phyloP scores from a whole-genome alignment of 2,797 vertebrate species.

The Arctocebus calabarensis region DNA sequence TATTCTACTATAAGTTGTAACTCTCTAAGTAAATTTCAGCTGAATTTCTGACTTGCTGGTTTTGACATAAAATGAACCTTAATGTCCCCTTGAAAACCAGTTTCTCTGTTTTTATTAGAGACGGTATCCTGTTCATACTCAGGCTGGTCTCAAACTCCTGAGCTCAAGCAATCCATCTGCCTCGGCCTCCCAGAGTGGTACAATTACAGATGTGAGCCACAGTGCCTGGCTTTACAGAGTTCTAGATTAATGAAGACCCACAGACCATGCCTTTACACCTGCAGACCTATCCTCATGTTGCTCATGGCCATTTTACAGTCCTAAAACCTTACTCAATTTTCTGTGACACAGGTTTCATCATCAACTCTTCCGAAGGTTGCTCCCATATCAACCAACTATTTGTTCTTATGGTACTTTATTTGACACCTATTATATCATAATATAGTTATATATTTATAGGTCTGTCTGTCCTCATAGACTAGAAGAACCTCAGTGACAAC shows the following conservation, averaged over 20 bases:
- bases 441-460: neutral
- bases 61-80: no score
- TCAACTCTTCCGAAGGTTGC: neutral
- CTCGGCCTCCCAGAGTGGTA: no score
- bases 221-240: neutral
- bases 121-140: no score
- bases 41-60: no score
- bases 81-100: no score
- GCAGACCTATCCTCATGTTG: neutral
- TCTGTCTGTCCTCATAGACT: neutral
- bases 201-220: no score
- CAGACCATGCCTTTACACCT: neutral
- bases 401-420: neutral
- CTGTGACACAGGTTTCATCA: neutral
- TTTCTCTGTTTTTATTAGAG: no score
- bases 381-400: neutral
- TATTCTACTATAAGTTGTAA: no score
- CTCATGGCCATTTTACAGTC: neutral
- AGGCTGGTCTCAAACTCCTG: no score
- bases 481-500: neutral
- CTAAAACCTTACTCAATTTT: neutral
- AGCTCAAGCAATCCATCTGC: no score
- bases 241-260: neutral
- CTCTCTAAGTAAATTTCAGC: no score
- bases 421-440: neutral